Base-by-base conservation (phyloP, 2,797 vertebrate species). In the Cynodonichthys magdalenae region DNA sequence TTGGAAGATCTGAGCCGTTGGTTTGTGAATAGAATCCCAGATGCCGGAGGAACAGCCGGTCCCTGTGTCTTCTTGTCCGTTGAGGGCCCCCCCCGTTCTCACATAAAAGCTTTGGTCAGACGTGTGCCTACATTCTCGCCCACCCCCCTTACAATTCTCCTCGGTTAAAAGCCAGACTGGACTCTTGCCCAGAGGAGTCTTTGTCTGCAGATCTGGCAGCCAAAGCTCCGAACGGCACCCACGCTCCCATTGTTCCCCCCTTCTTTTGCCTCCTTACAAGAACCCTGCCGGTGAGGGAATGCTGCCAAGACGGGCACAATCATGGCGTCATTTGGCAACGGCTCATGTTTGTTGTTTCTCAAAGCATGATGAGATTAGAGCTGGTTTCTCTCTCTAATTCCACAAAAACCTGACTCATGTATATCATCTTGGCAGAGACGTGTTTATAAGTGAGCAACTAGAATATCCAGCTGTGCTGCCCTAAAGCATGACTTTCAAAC, bases 61-160 rank as follows among this genome's bases (percentile, higher is more conserved):
- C 76, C 73, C 69, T 84, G 83, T 84, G 87, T 84, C 80, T 86
- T 87, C 89, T 82, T 85, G 83, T 87, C 75, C 50, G 54, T 77
- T 75, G 79, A 81, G 84, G 77, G 74, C 78, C 80, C 18, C 78
- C 24, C 24, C 24, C 24, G 24, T 66, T 63, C 64, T 58, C n/a
- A 53, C 70, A 86, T 77, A 81, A 89, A 87, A 75, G 62, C 85
- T 76, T 77, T 52, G 83, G 77, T 85, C 79, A 82, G 82, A 87
- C 81, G 82, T 90, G 87, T 89, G 89, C 85, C 88, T 86, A 57
- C 76, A 70, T 80, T 81, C 84, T 63, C 29, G 0, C 29, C 69
- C 52, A 7, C 70, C 49, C 62, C 39, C 18, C 53, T 8, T 0
- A 54, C 44, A 63, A 56, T 53, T 51, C 73, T 62, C 53, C 34